Base-by-base conservation (phyloP, 2,797 vertebrate genomes). In the Poecilia picta region DNA sequence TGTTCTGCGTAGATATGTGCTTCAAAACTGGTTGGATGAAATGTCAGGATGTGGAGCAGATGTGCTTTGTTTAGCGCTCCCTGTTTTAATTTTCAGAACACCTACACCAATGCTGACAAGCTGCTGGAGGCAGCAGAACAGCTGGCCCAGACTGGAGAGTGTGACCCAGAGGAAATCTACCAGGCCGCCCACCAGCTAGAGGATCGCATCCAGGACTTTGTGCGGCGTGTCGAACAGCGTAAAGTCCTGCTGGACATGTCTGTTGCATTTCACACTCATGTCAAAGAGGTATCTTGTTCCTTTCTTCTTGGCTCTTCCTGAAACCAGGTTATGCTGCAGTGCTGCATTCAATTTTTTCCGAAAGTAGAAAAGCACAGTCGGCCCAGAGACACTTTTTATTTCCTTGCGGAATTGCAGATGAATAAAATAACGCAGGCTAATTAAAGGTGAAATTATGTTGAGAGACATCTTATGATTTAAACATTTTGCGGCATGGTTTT, bases 211-310 rank as follows among this genome's bases (percentile, higher is more conserved):
- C 98, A 99, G 94, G 98, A 99, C 91, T 99, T 99, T 79, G 98
- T 99, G 51, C 94, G 98, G 23, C 97, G 98, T 0, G 98, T 99
- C 1, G 98, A 99, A 89, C 98, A 99, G 47, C 96, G 98, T 8
- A 99, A 99, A 94, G 95, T 98, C 88, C 95, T 99, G 25, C 93
- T 99, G 86, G 98, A 99, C 94, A 99, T 99, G 98, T 99, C 98
- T 0, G 98, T 99, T 79, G 97, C 98, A 71, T 99, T 99, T 87
- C 98, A 99, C 91, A 98, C 98, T 2, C 98, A 99, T 0, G 98
- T 98, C 72, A 99, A 99, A 93, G 98, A 99, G 97, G 98, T 98
- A 86, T 36, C 45, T 31, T 28, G 76, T 28, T 68, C 46, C 15
- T 77, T 28, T 62, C 20, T 64, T 51, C 16, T 81, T 70, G 11